Percentiles rank a stretch among this genome's conserved stretches.
These are phyloP conservation scores for Aradophagus sp. DNA, from an alignment of 1,140 invertebrate species.

Conservation along the genomic window DNA sequence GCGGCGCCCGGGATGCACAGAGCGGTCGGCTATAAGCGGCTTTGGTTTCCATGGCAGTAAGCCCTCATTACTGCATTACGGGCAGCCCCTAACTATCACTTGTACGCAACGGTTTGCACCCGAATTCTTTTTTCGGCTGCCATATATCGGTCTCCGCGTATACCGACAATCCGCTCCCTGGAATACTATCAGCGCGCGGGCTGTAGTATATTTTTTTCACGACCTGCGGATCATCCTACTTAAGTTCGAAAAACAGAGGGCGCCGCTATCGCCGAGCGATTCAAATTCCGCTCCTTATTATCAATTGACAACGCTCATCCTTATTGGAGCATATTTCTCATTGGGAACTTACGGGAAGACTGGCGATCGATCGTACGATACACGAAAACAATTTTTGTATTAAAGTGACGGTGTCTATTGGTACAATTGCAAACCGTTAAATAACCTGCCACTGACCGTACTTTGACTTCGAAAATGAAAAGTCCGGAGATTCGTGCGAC, in stretches of 20 bases:
- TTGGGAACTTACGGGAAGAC: neutral
- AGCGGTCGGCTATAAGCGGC: slow-evolving; percentile 74
- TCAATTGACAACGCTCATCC: slow-evolving; percentile 16
- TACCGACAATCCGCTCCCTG: slow-evolving; percentile 44
- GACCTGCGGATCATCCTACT: slow-evolving; percentile 49
- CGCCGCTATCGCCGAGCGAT: slow-evolving; percentile 25
- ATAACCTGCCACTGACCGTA: too few relatives aligned
- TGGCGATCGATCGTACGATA: neutral
- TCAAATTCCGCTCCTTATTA: slow-evolving; percentile 8
- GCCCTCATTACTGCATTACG: slow-evolving; percentile 76
- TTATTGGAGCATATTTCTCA: slow-evolving; percentile 14
- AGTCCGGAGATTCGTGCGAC: too few relatives aligned
- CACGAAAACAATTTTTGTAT: too few relatives aligned
- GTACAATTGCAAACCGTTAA: too few relatives aligned
- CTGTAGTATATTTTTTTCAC: slow-evolving; percentile 43
- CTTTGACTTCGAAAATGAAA: too few relatives aligned
- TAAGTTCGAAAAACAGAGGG: slow-evolving; percentile 45
- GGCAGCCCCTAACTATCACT: slow-evolving; percentile 72
- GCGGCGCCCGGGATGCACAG: slow-evolving; percentile 60
- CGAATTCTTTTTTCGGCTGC: slow-evolving; percentile 59
- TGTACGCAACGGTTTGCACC: slow-evolving; percentile 69
- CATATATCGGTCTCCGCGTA: slow-evolving; percentile 48
- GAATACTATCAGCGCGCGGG: slow-evolving; percentile 38
- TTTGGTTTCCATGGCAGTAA: slow-evolving; percentile 76
- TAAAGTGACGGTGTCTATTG: too few relatives aligned